Evolutionary conservation across 2,113 vertebrate species (phyloP).

Genomic region (Gorilla gorilla): DNA sequence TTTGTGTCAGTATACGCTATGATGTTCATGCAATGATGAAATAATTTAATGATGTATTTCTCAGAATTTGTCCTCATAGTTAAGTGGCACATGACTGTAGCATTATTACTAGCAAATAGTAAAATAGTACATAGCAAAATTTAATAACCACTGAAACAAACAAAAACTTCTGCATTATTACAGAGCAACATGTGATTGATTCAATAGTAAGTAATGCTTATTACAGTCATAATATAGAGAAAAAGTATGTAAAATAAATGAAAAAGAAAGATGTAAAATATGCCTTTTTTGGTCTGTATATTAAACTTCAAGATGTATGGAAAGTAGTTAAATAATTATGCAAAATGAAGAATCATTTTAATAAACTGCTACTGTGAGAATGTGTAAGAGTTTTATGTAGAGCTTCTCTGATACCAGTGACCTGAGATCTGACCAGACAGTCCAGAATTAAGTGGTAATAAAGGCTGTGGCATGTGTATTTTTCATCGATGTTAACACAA

Average conservation of each 20-base stretch:
- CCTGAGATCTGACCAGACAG: too few relatives aligned
- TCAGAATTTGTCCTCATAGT: background rate
- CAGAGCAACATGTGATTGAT: background rate
- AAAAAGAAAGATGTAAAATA: background rate
- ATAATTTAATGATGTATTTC: background rate
- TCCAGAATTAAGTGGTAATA: too few relatives aligned
- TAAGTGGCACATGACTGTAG: background rate
- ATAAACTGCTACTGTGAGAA: background rate
- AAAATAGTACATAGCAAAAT: background rate
- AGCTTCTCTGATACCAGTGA: background rate
- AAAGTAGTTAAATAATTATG: background rate
- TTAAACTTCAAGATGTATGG: fast-evolving
- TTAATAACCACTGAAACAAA: background rate
- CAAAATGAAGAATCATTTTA: background rate
- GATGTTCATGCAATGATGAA: background rate
- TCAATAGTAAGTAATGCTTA: background rate
- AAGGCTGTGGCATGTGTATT: background rate
- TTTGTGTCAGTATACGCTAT: background rate
- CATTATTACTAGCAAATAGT: background rate
- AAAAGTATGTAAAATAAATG: background rate
- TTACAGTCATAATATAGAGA: background rate
- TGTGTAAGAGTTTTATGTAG: background rate
- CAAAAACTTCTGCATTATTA: background rate
- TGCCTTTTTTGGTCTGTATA: background rate
- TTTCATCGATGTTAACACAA: background rate